Conservation (phyloP, 2,797 vertebrate genomes). For the Danio kyathit region DNA sequence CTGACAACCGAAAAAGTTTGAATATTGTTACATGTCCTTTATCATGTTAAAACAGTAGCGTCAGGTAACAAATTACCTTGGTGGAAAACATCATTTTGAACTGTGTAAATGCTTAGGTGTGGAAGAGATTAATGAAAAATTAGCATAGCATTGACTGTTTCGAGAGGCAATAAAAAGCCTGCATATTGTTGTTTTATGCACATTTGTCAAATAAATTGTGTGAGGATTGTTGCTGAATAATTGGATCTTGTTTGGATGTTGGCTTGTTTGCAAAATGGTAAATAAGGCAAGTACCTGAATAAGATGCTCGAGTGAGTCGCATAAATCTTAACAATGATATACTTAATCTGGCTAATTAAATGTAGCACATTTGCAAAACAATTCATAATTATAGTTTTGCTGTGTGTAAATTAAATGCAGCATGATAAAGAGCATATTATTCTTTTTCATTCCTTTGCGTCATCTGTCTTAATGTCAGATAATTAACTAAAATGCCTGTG, state of each 20-base stretch:
- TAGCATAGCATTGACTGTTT: background rate
- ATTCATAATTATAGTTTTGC: too few species aligned
- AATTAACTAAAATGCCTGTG: background rate
- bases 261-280: background rate
- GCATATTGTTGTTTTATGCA: background rate
- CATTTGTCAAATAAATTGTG: background rate
- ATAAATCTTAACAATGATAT: background rate
- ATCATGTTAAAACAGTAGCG: constrained; percentile 33
- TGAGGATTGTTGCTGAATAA: background rate
- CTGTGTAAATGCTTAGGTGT: background rate
- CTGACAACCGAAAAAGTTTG: background rate
- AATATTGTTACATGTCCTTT: constrained; percentile 19
- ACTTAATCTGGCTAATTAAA: constrained; percentile 1
- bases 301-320: background rate
- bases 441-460: background rate
- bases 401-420: background rate
- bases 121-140: background rate
- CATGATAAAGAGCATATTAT: background rate
- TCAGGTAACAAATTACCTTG: constrained; percentile 17
- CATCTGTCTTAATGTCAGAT: background rate
- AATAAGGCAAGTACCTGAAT: background rate
- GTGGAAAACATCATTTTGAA: background rate
- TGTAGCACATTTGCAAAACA: background rate
- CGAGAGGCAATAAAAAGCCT: background rate
- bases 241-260: background rate